These are phyloP conservation scores for Pluvialis apricaria DNA, from an alignment of 2,113 vertebrate species.

Conservation along the genomic window DNA sequence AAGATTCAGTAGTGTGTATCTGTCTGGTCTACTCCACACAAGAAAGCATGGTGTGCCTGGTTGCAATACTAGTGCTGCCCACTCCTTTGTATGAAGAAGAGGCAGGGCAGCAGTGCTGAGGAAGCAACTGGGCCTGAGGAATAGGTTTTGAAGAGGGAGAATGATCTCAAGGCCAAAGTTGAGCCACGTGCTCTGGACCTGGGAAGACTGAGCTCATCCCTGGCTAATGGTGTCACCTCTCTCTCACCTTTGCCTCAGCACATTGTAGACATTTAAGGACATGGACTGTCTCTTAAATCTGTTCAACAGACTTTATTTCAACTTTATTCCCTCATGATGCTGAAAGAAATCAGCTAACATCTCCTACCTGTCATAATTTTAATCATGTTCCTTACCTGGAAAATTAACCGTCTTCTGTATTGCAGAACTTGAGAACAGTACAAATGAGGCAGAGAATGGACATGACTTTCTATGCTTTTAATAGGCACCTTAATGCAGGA, in stretches of 20 bases:
- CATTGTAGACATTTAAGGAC: neutral
- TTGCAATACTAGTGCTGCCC: neutral
- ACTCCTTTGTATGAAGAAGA: neutral
- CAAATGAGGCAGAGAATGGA: neutral
- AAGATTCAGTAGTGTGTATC: neutral
- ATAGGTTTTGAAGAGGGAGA: neutral
- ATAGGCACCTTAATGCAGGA: neutral
- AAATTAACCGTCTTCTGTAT: neutral
- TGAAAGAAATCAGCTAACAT: neutral
- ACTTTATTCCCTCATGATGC: neutral
- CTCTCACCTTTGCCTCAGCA: neutral
- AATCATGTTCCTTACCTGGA: neutral
- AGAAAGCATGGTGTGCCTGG: neutral
- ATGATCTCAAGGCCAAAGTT: neutral
- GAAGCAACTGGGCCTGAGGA: neutral
- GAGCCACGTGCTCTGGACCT: neutral
- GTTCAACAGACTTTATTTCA: neutral
- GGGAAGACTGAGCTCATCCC: neutral
- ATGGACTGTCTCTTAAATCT: neutral
- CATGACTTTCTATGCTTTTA: neutral
- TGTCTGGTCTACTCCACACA: neutral
- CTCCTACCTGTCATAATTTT: neutral
- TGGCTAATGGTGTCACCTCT: neutral
- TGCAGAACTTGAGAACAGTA: neutral
- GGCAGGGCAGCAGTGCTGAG: neutral